Conservation (phyloP, 1,140 invertebrate genomes). For the Proctacanthus coquilletti region DNA sequence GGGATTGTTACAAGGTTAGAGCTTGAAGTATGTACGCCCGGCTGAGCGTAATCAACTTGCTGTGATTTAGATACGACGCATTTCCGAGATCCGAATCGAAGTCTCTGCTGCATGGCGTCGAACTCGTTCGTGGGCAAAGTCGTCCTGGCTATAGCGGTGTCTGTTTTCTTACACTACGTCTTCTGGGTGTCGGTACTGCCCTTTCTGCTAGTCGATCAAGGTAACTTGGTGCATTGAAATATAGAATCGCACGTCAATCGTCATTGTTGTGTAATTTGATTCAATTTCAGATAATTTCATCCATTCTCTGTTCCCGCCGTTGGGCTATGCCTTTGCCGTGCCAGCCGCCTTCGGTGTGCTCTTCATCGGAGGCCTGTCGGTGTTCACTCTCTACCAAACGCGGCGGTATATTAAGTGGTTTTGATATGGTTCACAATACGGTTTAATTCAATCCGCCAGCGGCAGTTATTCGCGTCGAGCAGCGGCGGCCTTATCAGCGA, state of each 20-base stretch:
- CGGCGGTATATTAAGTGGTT: conserved; percentile 12
- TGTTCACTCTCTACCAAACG: conserved; percentile 47
- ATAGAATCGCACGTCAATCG: background rate
- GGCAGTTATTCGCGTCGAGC: conserved; percentile 1
- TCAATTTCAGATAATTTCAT: conserved; percentile 36
- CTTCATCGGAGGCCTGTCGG: conserved; percentile 46
- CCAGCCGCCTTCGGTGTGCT: conserved; percentile 43
- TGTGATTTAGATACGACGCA: too few species aligned
- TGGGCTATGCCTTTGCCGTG: conserved; percentile 39
- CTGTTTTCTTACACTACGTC: conserved; percentile 43
- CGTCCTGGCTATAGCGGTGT: conserved; percentile 36
- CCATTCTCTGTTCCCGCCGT: conserved; percentile 40
- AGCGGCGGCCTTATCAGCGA: too few species aligned
- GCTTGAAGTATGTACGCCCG: too few species aligned
- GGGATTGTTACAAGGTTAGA: too few species aligned
- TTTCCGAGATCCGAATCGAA: too few species aligned
- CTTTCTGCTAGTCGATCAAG: conserved; percentile 41
- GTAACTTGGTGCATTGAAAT: conserved; percentile 14
- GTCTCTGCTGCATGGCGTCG: too few species aligned
- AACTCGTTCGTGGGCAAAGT: conserved; percentile 36
- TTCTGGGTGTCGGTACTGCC: conserved; percentile 52
- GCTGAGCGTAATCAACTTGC: too few species aligned
- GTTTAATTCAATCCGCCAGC: conserved; percentile 9
- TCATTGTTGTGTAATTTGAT: conserved; percentile 2
- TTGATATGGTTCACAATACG: background rate